Base-by-base conservation (phyloP, 1,140 invertebrate species). In the Drosophila busckii region DNA sequence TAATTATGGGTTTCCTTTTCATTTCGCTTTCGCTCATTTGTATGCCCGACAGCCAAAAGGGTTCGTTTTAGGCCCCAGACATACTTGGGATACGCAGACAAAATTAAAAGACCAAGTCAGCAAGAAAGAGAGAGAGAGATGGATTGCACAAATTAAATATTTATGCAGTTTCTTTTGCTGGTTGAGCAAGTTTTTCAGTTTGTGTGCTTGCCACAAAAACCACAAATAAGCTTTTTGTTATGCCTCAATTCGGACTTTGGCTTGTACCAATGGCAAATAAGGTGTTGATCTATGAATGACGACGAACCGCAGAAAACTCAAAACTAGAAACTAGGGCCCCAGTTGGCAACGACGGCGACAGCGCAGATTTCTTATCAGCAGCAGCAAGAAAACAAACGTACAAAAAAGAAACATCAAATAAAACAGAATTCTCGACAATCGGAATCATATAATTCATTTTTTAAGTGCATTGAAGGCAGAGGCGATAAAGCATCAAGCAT, bases 321-420 rank as follows among this genome's bases (percentile, higher is more conserved):
- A n/a, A n/a, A n/a, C n/a, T n/a, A 2, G 10, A 10, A 5, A 10
- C 0, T 15, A 1, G 19, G 34, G 10, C 3, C 9, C 48, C 48
- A 29, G 56, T 60, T 60, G 40, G 41, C 56, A 60, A 54, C 38
- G 56, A 15, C 31, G 37, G 17, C 13, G 20, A 29, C n/a, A n/a
- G n/a, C 34, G 35, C 32, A 48, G 15, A 60, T 26, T 60, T 60
- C 56, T 45, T 60, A 60, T 60, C 56, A 32, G 23, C 10, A 7
- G 2, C n/a, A 7, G 12, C 15, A 13, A 25, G 26, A 34, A 12
- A 13, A 25, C 29, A 9, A 45, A 46, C 29, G 12, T 46, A 41
- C 16, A 28, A 22, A n/a, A 10, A 32, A 9, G 19, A 37, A 22
- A 41, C 40, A 13, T 13, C 17, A 13, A 2, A 26, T 13, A 17